Base-by-base conservation (phyloP, 2,113 vertebrate genomes). In the Ptilorrhoa leucosticta region DNA sequence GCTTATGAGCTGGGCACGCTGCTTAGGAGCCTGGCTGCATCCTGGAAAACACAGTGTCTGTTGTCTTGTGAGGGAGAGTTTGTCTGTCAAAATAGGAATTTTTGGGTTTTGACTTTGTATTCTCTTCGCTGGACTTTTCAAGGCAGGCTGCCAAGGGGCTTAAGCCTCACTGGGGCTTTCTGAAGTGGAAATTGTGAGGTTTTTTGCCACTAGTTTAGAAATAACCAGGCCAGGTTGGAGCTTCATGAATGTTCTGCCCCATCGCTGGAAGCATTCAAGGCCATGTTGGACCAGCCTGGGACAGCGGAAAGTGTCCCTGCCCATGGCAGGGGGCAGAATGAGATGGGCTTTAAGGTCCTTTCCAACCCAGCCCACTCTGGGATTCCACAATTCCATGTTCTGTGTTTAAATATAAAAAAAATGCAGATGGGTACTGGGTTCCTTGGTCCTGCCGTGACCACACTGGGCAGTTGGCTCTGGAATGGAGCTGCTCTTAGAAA, bases 1-100 rank as follows among this genome's bases (percentile, higher is more conserved):
- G n/a, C 45, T 26, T 6, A 0, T 8, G 35, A 30, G 28, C 13
- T 44, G 3, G 42, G 35, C 27, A 5, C 11, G 0, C 35, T 35
- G 2, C 28, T 11, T 8, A 11, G 30, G 53, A 45, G 8, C 9
- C 50, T 27, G 63, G 8, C 61, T 37, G 44, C 40, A 3, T 5
- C 23, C 3, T 6, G 57, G 26, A 20, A 37, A 64, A 7, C 47
- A 33, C 18, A 0, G 8, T 21, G 44, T 50, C 17, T 0, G 0
- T 5, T 56, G 26, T 39, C 37, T 3, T 2, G 9, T 39, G 24
- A 11, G n/a, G 6, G 14, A 35, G 33, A 40, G 26, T n/a, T 80
- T 44, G 18, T 21, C 15, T 51, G 4, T 37, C 42, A 9, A 6
- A 73, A 20, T 4, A 7, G 1, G 22, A 79, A 15, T 18, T 60